Evolutionary conservation across 2,888 invertebrate genomes (phyloP), one percentile per base, ranked within the genome.

Genomic region (Heliconius aoede): DNA sequence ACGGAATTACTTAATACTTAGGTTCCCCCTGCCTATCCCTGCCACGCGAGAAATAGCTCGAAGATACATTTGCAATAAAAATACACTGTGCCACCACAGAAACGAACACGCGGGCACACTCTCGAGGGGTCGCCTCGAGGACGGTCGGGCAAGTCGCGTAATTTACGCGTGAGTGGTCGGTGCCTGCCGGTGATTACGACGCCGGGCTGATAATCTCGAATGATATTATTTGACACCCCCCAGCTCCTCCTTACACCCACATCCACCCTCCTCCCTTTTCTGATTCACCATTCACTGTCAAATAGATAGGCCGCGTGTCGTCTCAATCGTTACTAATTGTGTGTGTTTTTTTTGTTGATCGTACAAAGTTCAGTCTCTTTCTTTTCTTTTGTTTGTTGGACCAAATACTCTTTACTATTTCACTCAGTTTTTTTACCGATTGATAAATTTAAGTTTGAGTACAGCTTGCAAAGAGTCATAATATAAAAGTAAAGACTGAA

Each of bases 91-190:
- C 8, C 21, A 21, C 24, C n/a, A 60, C 40, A 72, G 58, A 72
- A 58, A 21, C 26, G 64, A 58, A 78, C 84, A 83, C 72, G 76
- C 77, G 74, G 68, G 68, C 69, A 61, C 74, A 62, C 68, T 68
- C 62, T 74, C 55, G 72, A 76, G 74, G 78, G 78, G 78, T 71
- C 61, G 76, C 64, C 75, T 55, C 30, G 78, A 73, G 76, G 74
- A 75, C 11, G 36, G 68, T 55, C 86, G 87, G 91, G 71, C 84
- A 80, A 81, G 84, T 85, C 86, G 86, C 88, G 91, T 91, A 91
- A 92, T 92, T 92, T 92, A 92, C 92, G 92, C 93, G 93, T 90
- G 93, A 91, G 88, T 91, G 92, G 92, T 90, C 91, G 90, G 72
- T 60, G 36, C 36, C 72, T 87, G 86, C 85, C 86, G 86, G 91